These are phyloP conservation scores for Epinephelus coioides DNA, from an alignment of 2,797 vertebrate genomes.

Conservation along the genomic window DNA sequence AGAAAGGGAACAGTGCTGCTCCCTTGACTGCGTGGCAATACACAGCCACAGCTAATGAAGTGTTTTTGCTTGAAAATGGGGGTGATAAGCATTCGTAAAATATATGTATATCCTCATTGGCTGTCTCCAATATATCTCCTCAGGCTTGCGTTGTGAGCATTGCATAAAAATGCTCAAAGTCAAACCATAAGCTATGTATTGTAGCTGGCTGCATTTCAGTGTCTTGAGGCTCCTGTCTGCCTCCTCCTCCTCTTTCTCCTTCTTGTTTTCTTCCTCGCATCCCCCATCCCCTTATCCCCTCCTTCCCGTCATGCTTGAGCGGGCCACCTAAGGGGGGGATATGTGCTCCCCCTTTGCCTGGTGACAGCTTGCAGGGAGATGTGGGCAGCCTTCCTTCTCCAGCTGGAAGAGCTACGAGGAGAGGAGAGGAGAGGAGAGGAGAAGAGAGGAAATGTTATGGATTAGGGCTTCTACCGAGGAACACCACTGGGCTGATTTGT, in stretches of 20 bases:
- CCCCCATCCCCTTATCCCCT: slow-evolving; percentile 45
- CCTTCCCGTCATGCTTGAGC: slow-evolving; percentile 60
- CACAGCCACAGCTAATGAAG: slow-evolving; percentile 61
- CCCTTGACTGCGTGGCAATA: slow-evolving; percentile 37
- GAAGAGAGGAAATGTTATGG: slow-evolving; percentile 38
- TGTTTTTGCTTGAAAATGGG: slow-evolving; percentile 65
- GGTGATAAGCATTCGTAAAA: slow-evolving; percentile 61
- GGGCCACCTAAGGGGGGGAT: slow-evolving; percentile 63
- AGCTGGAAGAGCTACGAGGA: slow-evolving; percentile 50
- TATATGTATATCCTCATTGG: slow-evolving; percentile 45
- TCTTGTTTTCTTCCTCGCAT: slow-evolving; percentile 50
- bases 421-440: not conserved
- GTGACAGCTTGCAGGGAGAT: slow-evolving; percentile 75
- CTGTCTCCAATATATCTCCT: slow-evolving; percentile 21
- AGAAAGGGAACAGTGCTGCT: slow-evolving; percentile 36
- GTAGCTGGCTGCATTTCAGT: slow-evolving; percentile 60
- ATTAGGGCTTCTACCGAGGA: slow-evolving; percentile 60
- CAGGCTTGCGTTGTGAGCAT: slow-evolving; percentile 33
- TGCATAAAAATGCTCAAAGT: slow-evolving; percentile 65
- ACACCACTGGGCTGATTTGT: slow-evolving; percentile 39
- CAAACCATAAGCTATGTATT: slow-evolving; percentile 57
- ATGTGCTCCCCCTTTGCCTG: slow-evolving; percentile 58
- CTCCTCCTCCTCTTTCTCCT: slow-evolving; percentile 38
- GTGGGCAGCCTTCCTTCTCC: slow-evolving; percentile 57
- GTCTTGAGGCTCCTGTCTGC: slow-evolving; percentile 60